Evolutionary conservation across 2,797 vertebrate genomes (phyloP), one percentile per base, ranked within the genome.

Genomic region (Oreonectes daqikongensis): DNA sequence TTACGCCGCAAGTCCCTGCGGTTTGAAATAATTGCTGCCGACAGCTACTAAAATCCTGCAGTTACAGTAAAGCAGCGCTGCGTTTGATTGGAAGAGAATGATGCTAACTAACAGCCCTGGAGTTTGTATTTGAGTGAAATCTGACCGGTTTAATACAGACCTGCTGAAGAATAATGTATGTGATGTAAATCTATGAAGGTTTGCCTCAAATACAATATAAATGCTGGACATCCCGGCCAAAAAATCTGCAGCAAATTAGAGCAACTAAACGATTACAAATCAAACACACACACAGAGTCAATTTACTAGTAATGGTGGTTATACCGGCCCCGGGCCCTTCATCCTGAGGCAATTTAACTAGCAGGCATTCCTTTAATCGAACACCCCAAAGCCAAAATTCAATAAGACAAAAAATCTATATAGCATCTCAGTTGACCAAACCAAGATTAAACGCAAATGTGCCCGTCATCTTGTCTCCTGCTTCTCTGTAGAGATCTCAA

Each of bases 21-120:
- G 63, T 35, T 78, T 72, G 30, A 40, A 50, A 77, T 79, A 79
- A 83, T 79, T 83, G 69, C 38, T 35, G 60, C 53, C 17, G 40
- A 7, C 40, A 65, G 57, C 55, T 57, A 66, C 35, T 79, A 69
- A 11, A 53, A 28, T 52, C 59, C 48, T 59, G 46, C 64, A 65
- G 69, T 46, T 67, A 64, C 65, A 71, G 77, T 67, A 69, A n/a
- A 72, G 55, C 48, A 63, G 40, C 38, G 12, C 40, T 7, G 46
- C 26, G 70, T 52, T 46, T 53, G 63, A 72, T 72, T 72, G 53
- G 44, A 72, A 44, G 9, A 61, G 10, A 63, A 17, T 40, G 22
- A 40, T 20, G 4, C n/a, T 52, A 52, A 63, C 57, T 24, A 22
- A 48, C 48, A 3, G 42, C 38, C 26, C 55, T 11, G 69, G 14